Evolutionary conservation across 1,140 invertebrate genomes (phyloP), one percentile per base, ranked within the genome.

Genomic region (Ceratina japonica): DNA sequence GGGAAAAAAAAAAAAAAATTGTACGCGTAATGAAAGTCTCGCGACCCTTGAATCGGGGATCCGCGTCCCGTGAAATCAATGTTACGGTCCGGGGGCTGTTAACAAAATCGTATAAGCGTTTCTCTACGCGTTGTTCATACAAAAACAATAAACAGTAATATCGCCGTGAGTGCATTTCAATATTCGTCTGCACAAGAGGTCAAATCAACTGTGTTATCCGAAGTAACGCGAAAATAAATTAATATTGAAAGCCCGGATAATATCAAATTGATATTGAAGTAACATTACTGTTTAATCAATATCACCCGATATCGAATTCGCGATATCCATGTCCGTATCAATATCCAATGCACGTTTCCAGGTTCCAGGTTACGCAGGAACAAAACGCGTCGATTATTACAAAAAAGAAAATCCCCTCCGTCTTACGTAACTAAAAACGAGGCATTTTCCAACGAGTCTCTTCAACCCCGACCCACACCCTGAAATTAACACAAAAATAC

Each of bases 371-470:
- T 27, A 71, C 20, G n/a, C 13, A 44, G 5, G 37, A 59, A 62
- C 75, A 22, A 63, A 77, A 52, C 44, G 15, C 24, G 16, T 44
- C n/a, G 54, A 70, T 77, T 1, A 22, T 4, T 22, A n/a, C 37
- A 20, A 5, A 31, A 31, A 31, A 31, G 4, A n/a, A 13, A n/a
- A 24, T 49, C 13, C 7, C 0, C 2, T 7, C 22, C 18, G 27
- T 31, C 27, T 31, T 31, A 31, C 27, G 27, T 31, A 2, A 31
- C 27, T 31, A 31, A 31, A 31, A 4, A 31, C 27, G 27, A 31
- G 27, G 27, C 2, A 83, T 87, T 87, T 89, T 80, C 84, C 84
- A 71, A 76, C 52, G 63, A 80, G 72, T 82, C n/a, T n/a, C n/a
- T n/a, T n/a, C n/a, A n/a, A n/a, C n/a, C n/a, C n/a, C n/a, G n/a